phyloP scores from a whole-genome alignment of 2,797 vertebrate genomes.

The Muscicapa striata region DNA sequence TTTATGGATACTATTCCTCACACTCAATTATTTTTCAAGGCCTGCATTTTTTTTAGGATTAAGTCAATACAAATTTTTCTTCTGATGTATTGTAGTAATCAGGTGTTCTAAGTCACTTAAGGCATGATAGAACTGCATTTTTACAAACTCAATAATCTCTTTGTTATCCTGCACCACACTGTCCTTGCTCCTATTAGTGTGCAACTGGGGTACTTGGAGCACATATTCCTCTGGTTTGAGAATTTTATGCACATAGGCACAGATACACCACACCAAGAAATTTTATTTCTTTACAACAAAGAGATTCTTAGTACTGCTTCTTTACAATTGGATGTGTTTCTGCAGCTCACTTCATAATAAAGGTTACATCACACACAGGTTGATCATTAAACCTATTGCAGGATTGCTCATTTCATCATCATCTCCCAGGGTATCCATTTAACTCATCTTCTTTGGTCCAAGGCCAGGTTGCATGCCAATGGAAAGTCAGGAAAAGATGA shows the following conservation, averaged over 20 bases:
- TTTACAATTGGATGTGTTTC: not conserved
- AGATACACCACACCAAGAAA: not conserved
- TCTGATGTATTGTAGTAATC: not conserved
- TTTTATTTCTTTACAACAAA: not conserved
- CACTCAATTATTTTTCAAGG: not conserved
- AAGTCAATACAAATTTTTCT: conserved; percentile 16
- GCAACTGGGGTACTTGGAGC: not conserved
- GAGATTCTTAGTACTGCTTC: not conserved
- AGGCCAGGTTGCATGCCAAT: not conserved
- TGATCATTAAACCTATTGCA: not conserved
- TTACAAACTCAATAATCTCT: not conserved
- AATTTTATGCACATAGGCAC: not conserved
- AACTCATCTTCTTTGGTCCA: not conserved
- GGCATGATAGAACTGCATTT: not conserved
- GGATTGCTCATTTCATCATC: not conserved
- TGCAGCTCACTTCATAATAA: not conserved
- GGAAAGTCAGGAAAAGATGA: not conserved
- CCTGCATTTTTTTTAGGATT: conserved; percentile 3
- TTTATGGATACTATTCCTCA: not conserved
- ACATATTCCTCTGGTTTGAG: not conserved
- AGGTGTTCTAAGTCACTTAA: not conserved
- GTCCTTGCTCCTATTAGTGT: not conserved
- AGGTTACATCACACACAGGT: not conserved
- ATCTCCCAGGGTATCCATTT: not conserved
- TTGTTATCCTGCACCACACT: not conserved